These are phyloP conservation scores for Allygus modestus DNA, from an alignment of 2,888 invertebrate genomes.

Conservation along the genomic window DNA sequence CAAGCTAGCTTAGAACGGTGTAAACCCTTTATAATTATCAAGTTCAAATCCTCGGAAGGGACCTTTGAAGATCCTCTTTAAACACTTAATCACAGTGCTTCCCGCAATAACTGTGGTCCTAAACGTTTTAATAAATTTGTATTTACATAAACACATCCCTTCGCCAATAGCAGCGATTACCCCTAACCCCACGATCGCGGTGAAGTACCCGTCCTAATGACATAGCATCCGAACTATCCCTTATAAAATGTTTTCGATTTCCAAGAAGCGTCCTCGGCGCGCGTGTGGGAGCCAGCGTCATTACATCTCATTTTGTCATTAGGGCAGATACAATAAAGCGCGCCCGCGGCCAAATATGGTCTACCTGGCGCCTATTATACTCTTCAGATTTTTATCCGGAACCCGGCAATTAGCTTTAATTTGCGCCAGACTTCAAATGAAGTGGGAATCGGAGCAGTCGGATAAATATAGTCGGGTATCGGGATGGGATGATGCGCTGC, in stretches of 20 bases:
- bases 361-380: conserved; percentile 16
- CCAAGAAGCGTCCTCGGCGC: neutral
- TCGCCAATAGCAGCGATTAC: neutral
- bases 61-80: neutral
- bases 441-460: conserved; percentile 40
- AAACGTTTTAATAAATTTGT: conserved; percentile 26
- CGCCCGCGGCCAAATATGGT: conserved; percentile 39
- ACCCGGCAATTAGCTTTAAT: conserved; percentile 32
- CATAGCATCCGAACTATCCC: neutral
- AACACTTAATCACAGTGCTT: conserved; percentile 1
- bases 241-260: conserved; percentile 13
- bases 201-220: conserved; percentile 17
- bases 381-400: conserved; percentile 35
- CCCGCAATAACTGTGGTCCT: neutral
- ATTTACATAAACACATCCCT: conserved; percentile 32
- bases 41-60: neutral
- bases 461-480: conserved; percentile 34
- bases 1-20: too few relatives aligned
- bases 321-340: conserved; percentile 36
- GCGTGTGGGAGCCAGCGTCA: neutral
- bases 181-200: neutral
- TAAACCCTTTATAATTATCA: neutral
- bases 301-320: conserved; percentile 30
- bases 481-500: neutral
- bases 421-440: conserved; percentile 30